Evolutionary conservation across 2,113 vertebrate species (phyloP).

Genomic region (Mirza zaza): DNA sequence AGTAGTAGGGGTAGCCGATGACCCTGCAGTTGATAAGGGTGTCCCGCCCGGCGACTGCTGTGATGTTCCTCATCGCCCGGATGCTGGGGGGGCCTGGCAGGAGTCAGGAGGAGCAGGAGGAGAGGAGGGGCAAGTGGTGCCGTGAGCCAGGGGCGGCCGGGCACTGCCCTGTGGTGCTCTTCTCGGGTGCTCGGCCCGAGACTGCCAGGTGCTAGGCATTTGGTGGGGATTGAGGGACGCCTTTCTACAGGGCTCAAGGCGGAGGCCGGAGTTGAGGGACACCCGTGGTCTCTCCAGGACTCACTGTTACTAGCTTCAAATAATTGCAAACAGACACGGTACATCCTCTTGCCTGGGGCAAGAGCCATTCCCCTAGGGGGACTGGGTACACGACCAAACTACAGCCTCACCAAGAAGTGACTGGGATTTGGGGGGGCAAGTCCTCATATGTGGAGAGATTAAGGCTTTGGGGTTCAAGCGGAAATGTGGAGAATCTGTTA

Average conservation of each 20-base stretch:
- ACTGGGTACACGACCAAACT: accelerated
- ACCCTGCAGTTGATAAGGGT: slow-evolving; percentile 98
- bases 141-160: slow-evolving; percentile 79
- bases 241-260: not conserved
- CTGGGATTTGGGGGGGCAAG: not conserved
- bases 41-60: slow-evolving; percentile 96
- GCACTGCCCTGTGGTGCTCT: slow-evolving; percentile 49
- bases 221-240: not conserved
- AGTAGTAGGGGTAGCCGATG: slow-evolving; percentile 99
- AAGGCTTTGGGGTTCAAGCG: not conserved
- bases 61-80: slow-evolving; percentile 97
- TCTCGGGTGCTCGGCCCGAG: slow-evolving; percentile 33
- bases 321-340: not conserved
- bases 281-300: not conserved
- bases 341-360: accelerated
- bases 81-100: slow-evolving; percentile 95
- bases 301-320: not conserved
- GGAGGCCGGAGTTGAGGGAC: not conserved
- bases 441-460: not conserved
- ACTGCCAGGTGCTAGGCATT: not conserved
- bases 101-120: slow-evolving; percentile 59
- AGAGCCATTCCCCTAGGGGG: not conserved
- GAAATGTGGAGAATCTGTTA: not conserved
- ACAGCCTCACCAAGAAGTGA: not conserved
- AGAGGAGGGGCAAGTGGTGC: slow-evolving; percentile 77